phyloP scores from a whole-genome alignment of 1,140 invertebrate species.

The Drosophila sechellia region DNA sequence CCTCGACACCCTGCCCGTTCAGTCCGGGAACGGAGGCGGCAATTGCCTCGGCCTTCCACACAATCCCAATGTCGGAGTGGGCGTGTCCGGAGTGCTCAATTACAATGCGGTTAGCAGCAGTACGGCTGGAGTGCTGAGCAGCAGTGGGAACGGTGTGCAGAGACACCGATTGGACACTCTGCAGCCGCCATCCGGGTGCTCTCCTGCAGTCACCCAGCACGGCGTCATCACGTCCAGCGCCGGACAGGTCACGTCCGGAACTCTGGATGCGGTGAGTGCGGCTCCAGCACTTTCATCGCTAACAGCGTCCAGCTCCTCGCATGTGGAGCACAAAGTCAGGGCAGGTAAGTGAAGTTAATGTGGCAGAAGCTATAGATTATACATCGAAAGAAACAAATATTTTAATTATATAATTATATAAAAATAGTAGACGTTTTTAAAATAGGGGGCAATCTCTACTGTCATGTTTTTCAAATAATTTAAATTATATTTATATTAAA shows the following conservation, averaged over 20 bases:
- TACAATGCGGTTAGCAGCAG: slow-evolving; percentile 80
- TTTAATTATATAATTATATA: too few species aligned
- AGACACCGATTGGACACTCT: slow-evolving; percentile 75
- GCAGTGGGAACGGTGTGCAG: slow-evolving; percentile 58
- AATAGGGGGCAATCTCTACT: not conserved
- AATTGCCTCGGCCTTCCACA: slow-evolving; percentile 75
- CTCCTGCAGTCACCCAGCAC: slow-evolving; percentile 73
- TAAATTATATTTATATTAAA: too few species aligned
- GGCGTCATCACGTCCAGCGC: slow-evolving; percentile 78
- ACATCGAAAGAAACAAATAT: not conserved
- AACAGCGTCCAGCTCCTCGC: slow-evolving; percentile 55
- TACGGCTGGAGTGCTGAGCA: slow-evolving; percentile 59
- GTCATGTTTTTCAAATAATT: too few species aligned
- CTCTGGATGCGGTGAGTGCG: slow-evolving; percentile 60
- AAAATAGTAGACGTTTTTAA: not conserved
- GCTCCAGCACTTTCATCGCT: slow-evolving; percentile 46
- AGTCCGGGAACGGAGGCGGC: slow-evolving; percentile 62
- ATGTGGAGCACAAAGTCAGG: slow-evolving; percentile 73
- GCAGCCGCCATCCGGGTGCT: slow-evolving; percentile 73
- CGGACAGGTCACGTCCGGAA: slow-evolving; percentile 44
- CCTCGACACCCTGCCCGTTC: slow-evolving; percentile 77
- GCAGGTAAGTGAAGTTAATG: slow-evolving; percentile 53
- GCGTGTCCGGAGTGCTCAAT: slow-evolving; percentile 67
- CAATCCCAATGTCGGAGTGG: slow-evolving; percentile 60
- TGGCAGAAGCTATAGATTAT: not conserved